A percentile compares a stretch with the other conserved stretches of the same genome.
These are phyloP conservation scores for Ectropis grisescens DNA, from an alignment of 1,140 invertebrate genomes.

Conservation along the genomic window DNA sequence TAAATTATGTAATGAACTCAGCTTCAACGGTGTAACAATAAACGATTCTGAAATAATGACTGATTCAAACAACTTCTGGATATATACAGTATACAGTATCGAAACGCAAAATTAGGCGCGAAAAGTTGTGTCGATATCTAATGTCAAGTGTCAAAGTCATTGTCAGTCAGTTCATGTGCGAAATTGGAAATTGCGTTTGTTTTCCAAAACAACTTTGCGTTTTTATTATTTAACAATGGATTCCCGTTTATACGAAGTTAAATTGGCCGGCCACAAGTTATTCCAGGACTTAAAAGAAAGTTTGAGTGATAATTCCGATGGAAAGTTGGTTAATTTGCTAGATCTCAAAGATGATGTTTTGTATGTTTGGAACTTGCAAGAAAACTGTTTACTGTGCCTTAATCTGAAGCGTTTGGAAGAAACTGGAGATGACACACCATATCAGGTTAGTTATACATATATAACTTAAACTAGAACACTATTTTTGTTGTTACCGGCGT, in stretches of 20 bases:
- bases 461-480: background rate
- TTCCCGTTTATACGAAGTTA: conserved; percentile 68
- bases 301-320: conserved; percentile 62
- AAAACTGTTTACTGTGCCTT: conserved; percentile 73
- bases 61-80: too few species aligned
- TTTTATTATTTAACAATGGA: conserved; percentile 63
- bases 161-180: too few species aligned
- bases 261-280: conserved; percentile 72
- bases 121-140: too few species aligned
- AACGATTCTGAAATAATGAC: too few species aligned
- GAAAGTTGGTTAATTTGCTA: conserved; percentile 74
- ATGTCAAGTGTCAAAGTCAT: too few species aligned
- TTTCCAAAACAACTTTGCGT: too few species aligned
- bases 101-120: too few species aligned
- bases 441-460: conserved; percentile 68
- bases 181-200: too few species aligned
- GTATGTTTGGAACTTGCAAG: conserved; percentile 75
- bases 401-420: conserved; percentile 72
- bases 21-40: too few species aligned
- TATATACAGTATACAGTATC: too few species aligned
- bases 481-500: background rate
- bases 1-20: too few species aligned
- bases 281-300: conserved; percentile 71
- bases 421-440: conserved; percentile 62
- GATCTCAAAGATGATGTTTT: conserved; percentile 75